A percentile compares a stretch with the other conserved stretches of the same genome.
These are phyloP conservation scores for Eulemur rubriventer DNA, from an alignment of 2,797 vertebrate genomes.

Conservation along the genomic window DNA sequence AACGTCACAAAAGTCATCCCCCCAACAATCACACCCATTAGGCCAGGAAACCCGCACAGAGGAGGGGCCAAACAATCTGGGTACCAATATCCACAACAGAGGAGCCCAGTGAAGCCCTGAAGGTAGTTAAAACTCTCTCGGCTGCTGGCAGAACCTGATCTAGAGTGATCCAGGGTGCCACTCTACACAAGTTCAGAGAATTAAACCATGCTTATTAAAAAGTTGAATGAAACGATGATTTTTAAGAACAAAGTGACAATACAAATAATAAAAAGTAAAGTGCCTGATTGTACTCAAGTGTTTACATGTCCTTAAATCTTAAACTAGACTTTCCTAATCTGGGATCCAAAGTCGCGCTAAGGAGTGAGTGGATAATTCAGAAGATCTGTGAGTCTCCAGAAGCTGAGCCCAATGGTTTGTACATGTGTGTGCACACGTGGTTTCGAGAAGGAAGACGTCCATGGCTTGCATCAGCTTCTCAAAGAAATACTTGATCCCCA, in stretches of 20 bases:
- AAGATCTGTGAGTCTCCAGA: neutral
- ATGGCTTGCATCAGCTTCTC: neutral
- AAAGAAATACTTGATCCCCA: neutral
- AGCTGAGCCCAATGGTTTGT: fast-evolving
- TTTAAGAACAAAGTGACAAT: neutral
- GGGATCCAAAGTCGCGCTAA: neutral
- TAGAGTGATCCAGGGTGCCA: fast-evolving
- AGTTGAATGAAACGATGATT: neutral
- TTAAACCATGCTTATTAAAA: neutral
- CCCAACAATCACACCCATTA: too few relatives aligned
- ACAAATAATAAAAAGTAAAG: neutral
- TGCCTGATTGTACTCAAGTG: neutral
- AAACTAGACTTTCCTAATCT: neutral
- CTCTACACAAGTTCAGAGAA: neutral
- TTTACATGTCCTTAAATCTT: conserved; percentile 9
- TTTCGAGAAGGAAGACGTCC: neutral
- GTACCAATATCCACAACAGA: fast-evolving
- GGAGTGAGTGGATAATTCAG: neutral
- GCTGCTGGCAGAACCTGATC: neutral
- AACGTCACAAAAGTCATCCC: too few relatives aligned
- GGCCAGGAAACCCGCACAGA: neutral
- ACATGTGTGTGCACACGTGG: fast-evolving
- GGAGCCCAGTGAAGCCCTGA: neutral
- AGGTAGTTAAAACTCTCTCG: neutral
- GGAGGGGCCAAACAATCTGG: neutral